Base-by-base conservation (phyloP, 2,113 vertebrate species). In the Burhinus oedicnemus region DNA sequence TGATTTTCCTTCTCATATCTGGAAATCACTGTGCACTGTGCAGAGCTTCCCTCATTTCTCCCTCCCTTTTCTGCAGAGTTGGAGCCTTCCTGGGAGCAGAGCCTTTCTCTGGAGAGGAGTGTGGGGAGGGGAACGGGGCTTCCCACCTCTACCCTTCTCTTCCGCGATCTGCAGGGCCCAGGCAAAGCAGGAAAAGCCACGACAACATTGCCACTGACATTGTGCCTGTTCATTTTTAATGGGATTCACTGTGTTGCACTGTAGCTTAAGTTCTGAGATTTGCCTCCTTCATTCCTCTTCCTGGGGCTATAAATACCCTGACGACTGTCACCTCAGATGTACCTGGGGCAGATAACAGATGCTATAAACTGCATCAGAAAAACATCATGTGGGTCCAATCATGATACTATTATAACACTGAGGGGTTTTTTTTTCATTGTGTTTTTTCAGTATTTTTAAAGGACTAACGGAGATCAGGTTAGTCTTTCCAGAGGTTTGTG, bases 71-170 rank as follows among this genome's bases (percentile, higher is more conserved):
- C 30, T 60, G 49, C 29, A 58, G 20, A 61, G 17, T 6, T 3
- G 2, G 51, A 84, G 21, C 29, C 13, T 76, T 76, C 40, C 36
- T 3, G 6, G 38, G 38, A 70, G 19, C 32, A 55, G 4, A 75
- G 5, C 12, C 40, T 38, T 66, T 21, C 30, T 49, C 29, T 0
- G 3, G 19, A 22, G 10, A 71, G 21, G 27, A 54, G 16, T 1
- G 0, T 1, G 0, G 30, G 40, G 30, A 57, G 27, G 9, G 9
- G 20, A 51, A 36, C 0, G 0, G 34, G 30, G 12, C 36, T 81
- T 87, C 42, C 13, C 9, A 32, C 14, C 18, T 57, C 60, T 91
- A 29, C 22, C 26, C n/a, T 74, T 51, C 45, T 68, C 9, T 55
- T 83, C 20, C 3, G 1, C 5, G 15, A 16, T 38, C 60, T 94